Evolutionary conservation across 2,888 invertebrate genomes (phyloP).

Genomic region (Pandemis cinnamomeana): DNA sequence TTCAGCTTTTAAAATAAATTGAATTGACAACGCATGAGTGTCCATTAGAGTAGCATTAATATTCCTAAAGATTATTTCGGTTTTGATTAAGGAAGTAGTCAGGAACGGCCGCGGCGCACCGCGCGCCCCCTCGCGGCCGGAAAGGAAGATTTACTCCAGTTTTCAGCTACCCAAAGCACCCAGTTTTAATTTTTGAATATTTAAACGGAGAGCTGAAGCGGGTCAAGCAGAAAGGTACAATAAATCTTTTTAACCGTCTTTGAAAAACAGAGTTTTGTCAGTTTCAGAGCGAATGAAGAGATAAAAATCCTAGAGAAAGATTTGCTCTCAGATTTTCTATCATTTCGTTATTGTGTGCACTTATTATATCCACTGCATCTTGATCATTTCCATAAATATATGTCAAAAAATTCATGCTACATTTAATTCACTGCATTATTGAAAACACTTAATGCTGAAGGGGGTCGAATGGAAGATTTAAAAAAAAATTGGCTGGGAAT

Average conservation of each 20-base stretch:
- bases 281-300: background rate
- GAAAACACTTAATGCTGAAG: no score
- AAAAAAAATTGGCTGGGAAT: no score
- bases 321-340: background rate
- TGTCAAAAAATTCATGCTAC: no score
- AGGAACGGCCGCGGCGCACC: conserved; percentile 53
- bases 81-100: conserved; percentile 52
- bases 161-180: conserved; percentile 61
- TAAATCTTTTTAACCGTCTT: conserved; percentile 33
- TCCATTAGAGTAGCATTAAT: conserved; percentile 34
- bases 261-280: conserved; percentile 13
- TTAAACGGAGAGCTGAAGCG: conserved; percentile 31
- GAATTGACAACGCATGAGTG: background rate
- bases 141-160: conserved; percentile 72
- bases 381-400: no score
- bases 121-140: conserved; percentile 63
- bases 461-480: no score
- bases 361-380: no score
- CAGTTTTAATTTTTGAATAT: conserved; percentile 56
- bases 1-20: background rate
- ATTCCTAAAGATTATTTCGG: conserved; percentile 49
- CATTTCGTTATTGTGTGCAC: background rate
- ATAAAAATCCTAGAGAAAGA: background rate
- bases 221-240: conserved; percentile 46
- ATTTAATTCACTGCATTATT: no score